These are phyloP conservation scores for Acanthacorydalis orientalis DNA, from an alignment of 2,888 invertebrate genomes.

Conservation along the genomic window DNA sequence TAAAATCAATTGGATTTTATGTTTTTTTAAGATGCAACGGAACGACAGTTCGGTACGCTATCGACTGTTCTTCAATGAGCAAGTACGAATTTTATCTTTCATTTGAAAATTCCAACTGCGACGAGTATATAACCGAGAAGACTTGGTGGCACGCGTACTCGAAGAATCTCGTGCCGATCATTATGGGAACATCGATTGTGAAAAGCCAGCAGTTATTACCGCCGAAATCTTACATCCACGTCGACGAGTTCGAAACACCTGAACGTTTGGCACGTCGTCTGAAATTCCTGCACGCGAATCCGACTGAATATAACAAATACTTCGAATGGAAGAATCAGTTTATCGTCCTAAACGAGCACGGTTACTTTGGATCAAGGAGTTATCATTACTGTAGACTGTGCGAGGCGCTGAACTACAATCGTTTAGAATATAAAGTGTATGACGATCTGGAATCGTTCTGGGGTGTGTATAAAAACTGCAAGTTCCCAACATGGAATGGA, in stretches of 20 bases:
- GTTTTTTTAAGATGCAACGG: conserved; percentile 24
- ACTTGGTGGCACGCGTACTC: conserved; percentile 44
- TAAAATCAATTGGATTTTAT: no score
- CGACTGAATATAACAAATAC: conserved; percentile 25
- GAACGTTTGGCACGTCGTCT: conserved; percentile 35
- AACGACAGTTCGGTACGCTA: conserved; percentile 43
- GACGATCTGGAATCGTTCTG: conserved; percentile 24
- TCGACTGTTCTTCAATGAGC: conserved; percentile 37
- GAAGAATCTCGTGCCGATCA: conserved; percentile 44
- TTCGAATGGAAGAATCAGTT: conserved; percentile 43
- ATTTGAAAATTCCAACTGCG: conserved; percentile 52
- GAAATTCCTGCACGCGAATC: conserved; percentile 25
- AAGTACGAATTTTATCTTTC: conserved; percentile 51
- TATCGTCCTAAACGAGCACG: conserved; percentile 44
- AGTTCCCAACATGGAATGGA: conserved; percentile 4
- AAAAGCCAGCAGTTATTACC: conserved; percentile 36
- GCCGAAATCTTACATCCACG: conserved; percentile 42
- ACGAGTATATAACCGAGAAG: conserved; percentile 55
- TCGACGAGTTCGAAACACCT: conserved; percentile 34
- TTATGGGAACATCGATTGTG: conserved; percentile 37
- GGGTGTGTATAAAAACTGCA: conserved; percentile 18
- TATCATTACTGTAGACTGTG: conserved; percentile 46
- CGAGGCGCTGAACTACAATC: conserved; percentile 48
- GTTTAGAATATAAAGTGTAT: conserved; percentile 23
- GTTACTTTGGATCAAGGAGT: conserved; percentile 42